Conservation (phyloP, 2,888 invertebrate genomes). For the Corbicula japonica region DNA sequence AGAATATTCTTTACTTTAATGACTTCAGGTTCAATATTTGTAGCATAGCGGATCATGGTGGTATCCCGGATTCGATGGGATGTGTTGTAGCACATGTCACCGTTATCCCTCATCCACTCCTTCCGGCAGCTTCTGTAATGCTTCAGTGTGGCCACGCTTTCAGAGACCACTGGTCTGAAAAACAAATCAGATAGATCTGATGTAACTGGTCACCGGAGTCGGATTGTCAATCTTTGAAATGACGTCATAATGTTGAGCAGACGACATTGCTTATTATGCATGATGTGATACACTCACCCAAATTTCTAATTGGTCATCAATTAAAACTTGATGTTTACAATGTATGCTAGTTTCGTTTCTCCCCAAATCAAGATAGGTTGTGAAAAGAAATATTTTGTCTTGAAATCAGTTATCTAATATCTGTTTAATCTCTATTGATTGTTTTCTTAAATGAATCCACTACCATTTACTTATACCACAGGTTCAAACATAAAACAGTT, state of each 20-base stretch:
- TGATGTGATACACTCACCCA: background rate
- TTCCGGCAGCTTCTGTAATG: conserved; percentile 48
- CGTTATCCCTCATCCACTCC: conserved; percentile 34
- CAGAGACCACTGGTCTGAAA: conserved; percentile 27
- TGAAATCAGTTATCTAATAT: too few species aligned
- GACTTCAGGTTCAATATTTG: conserved; percentile 13
- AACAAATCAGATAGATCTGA: too few species aligned
- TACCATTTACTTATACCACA: too few species aligned
- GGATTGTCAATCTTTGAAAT: too few species aligned
- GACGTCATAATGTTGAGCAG: too few species aligned
- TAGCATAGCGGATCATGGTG: conserved; percentile 25
- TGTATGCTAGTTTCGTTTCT: background rate
- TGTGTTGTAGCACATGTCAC: conserved; percentile 26
- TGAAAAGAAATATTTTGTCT: too few species aligned
- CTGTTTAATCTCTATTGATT: too few species aligned
- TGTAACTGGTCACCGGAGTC: too few species aligned
- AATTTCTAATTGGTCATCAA: background rate
- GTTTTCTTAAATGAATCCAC: too few species aligned
- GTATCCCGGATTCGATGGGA: conserved; percentile 16
- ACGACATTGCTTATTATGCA: too few species aligned
- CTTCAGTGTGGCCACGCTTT: conserved; percentile 22
- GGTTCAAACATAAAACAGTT: too few species aligned
- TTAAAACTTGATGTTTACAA: background rate
- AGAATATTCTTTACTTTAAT: conserved; percentile 14
- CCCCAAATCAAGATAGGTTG: too few species aligned